These are phyloP conservation scores for Sipha maydis DNA, from an alignment of 2,888 invertebrate genomes.

Conservation along the genomic window DNA sequence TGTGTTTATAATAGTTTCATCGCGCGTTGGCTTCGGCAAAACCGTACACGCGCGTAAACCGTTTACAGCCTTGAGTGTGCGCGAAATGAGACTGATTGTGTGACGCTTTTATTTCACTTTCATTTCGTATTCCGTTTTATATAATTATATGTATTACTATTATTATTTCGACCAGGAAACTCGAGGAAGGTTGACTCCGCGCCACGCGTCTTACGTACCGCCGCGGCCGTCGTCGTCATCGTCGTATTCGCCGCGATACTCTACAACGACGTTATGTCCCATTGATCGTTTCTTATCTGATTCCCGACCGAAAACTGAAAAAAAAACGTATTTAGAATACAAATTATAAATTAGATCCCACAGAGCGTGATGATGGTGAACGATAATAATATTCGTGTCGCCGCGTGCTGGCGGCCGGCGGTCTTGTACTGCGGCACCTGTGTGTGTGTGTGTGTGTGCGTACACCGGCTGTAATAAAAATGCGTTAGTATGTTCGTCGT, in stretches of 20 bases:
- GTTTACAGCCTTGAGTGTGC: slow-evolving; percentile 17
- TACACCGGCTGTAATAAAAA: not conserved
- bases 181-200: slow-evolving; percentile 5
- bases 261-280: not conserved
- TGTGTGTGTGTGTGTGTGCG: no score
- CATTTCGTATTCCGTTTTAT: not conserved
- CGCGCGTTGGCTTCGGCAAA: not conserved
- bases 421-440: no score
- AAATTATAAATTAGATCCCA: not conserved
- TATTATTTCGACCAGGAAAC: slow-evolving; percentile 15
- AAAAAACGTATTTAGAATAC: not conserved
- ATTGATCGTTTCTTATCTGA: slow-evolving; percentile 16
- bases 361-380: not conserved
- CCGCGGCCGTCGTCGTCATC: not conserved
- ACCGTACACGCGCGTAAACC: not conserved
- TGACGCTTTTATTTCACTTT: slow-evolving; percentile 38
- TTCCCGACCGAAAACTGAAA: not conserved
- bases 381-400: not conserved
- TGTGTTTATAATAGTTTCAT: not conserved
- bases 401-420: not conserved
- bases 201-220: not conserved
- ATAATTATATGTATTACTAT: no score
- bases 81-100: not conserved
- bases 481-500: not conserved
- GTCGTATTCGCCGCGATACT: no score